phyloP scores from a whole-genome alignment of 2,113 vertebrate species.

The Leucoraja erinaceus region DNA sequence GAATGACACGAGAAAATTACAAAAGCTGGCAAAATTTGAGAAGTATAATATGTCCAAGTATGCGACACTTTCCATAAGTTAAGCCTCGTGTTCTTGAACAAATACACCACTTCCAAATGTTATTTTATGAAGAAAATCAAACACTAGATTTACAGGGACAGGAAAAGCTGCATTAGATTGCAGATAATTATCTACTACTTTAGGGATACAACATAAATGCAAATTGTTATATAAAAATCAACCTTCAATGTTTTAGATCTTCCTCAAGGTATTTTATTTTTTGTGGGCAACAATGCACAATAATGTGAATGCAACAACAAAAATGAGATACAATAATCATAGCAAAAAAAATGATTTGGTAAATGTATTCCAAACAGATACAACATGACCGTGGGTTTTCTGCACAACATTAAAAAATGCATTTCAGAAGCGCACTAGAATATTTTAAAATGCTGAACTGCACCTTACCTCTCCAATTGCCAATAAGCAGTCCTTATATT shows the following conservation, averaged over 20 bases:
- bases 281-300: neutral
- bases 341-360: neutral
- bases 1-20: neutral
- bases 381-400: neutral
- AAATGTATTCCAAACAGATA: neutral
- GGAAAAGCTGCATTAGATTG: neutral
- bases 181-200: neutral
- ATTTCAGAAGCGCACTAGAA: neutral
- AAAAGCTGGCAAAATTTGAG: neutral
- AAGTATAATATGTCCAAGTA: neutral
- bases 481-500: constrained; percentile 75
- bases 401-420: neutral
- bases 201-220: neutral
- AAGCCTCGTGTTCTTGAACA: neutral
- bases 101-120: neutral
- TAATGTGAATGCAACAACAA: neutral
- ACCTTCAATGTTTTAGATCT: neutral
- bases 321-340: neutral
- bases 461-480: constrained; percentile 82
- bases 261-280: neutral
- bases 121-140: neutral
- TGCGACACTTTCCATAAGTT: neutral
- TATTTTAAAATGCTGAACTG: neutral
- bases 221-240: neutral
- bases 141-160: neutral